A percentile compares a stretch with the other conserved stretches of the same genome.
Conservation (phyloP, 2,888 invertebrate species). For the Lasioglossum malachurum region DNA sequence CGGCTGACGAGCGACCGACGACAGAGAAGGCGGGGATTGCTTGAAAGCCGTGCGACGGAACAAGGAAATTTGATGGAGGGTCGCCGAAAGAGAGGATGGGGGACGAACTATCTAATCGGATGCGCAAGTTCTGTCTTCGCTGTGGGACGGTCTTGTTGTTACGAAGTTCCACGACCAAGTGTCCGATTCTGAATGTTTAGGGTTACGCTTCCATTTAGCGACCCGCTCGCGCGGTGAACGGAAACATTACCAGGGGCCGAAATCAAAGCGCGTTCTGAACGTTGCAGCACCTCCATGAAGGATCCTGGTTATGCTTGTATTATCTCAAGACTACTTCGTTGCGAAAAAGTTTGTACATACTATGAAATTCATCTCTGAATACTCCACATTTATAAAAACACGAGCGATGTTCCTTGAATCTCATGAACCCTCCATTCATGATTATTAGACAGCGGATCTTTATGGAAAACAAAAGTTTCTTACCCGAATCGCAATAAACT, state of each 20-base stretch:
- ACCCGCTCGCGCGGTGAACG: not conserved
- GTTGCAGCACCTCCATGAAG: not conserved
- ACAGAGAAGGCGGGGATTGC: not conserved
- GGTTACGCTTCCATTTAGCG: conserved; percentile 34
- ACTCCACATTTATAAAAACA: too few species aligned
- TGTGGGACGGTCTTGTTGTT: conserved; percentile 43
- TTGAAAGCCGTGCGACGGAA: not conserved
- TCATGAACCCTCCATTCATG: too few species aligned
- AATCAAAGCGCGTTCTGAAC: not conserved
- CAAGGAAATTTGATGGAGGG: not conserved
- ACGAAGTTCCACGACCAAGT: conserved; percentile 52
- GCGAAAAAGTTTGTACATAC: too few species aligned
- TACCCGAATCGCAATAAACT: too few species aligned
- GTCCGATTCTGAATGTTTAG: conserved; percentile 48
- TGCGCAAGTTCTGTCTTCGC: conserved; percentile 69
- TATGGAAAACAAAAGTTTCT: not conserved
- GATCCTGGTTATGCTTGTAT: not conserved
- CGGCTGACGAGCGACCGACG: conserved; percentile 42
- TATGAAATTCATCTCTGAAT: too few species aligned
- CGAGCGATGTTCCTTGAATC: too few species aligned
- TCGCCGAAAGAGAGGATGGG: not conserved
- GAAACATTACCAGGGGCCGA: conserved; percentile 1
- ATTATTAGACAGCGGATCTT: too few species aligned
- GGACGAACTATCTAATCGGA: conserved; percentile 68
- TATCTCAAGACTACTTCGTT: not conserved